phyloP scores from a whole-genome alignment of 2,113 vertebrate genomes.

The Noctilio leporinus region DNA sequence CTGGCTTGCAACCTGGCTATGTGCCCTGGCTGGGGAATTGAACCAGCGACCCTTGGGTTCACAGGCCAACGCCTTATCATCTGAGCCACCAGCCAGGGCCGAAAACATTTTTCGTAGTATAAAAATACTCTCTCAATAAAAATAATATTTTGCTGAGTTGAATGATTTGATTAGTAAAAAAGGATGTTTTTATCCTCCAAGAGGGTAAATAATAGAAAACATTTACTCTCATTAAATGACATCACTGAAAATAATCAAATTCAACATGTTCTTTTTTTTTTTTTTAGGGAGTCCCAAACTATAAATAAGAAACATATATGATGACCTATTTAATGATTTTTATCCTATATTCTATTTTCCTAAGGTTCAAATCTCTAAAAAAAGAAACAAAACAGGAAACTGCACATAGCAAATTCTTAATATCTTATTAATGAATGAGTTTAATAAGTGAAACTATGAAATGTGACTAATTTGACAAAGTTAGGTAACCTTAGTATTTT shows the following conservation, averaged over 20 bases:
- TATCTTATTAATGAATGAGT: background rate
- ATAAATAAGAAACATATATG: background rate
- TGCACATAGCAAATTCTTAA: background rate
- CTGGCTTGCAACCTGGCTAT: too few species aligned
- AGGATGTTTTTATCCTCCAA: background rate
- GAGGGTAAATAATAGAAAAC: background rate
- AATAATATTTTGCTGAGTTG: background rate
- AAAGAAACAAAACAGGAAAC: background rate
- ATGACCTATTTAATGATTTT: background rate
- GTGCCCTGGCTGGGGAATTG: too few species aligned
- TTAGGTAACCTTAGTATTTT: background rate
- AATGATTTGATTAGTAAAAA: background rate
- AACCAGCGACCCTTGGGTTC: too few species aligned
- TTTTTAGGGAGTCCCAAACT: background rate
- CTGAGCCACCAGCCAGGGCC: too few species aligned
- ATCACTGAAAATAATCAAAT: background rate
- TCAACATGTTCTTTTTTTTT: background rate
- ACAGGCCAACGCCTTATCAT: too few species aligned
- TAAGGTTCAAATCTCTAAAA: background rate
- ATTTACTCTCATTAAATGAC: background rate
- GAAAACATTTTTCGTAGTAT: too few species aligned
- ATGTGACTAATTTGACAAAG: background rate
- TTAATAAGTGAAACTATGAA: background rate
- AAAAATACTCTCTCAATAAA: background rate
- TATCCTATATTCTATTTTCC: background rate